A percentile compares a stretch with the other conserved stretches of the same genome.
Conservation (phyloP, 2,113 vertebrate species). For the Pipra filicauda region DNA sequence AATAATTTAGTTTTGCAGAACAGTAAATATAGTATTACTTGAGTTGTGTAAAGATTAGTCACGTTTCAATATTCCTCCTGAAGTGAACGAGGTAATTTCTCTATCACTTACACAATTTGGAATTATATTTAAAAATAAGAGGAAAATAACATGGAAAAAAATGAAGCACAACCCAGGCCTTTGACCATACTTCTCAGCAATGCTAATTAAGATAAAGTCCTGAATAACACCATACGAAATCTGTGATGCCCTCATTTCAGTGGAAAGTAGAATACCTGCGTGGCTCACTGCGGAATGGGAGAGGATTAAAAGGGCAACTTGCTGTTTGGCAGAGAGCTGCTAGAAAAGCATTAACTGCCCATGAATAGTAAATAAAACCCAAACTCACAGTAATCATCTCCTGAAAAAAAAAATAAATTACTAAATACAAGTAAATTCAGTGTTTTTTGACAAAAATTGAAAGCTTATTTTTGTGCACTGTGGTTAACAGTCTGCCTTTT, state of each 20-base stretch:
- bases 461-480: neutral
- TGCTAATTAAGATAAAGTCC: neutral
- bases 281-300: neutral
- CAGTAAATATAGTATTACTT: neutral
- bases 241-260: neutral
- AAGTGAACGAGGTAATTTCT: neutral
- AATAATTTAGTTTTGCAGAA: neutral
- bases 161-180: neutral
- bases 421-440: neutral
- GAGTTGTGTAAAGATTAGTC: neutral
- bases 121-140: neutral
- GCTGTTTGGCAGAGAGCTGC: neutral
- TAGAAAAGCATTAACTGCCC: neutral
- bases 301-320: neutral
- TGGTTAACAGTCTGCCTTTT: neutral
- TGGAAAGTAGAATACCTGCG: neutral
- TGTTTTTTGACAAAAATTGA: neutral
- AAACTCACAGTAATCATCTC: accelerated
- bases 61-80: neutral
- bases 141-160: neutral
- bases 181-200: neutral
- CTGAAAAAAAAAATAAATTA: neutral
- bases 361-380: neutral
- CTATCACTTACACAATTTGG: neutral
- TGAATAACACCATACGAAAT: neutral